Evolutionary conservation across 2,888 invertebrate species (phyloP), one percentile per base, ranked within the genome.

Genomic region (Habrosyne pyritoides): DNA sequence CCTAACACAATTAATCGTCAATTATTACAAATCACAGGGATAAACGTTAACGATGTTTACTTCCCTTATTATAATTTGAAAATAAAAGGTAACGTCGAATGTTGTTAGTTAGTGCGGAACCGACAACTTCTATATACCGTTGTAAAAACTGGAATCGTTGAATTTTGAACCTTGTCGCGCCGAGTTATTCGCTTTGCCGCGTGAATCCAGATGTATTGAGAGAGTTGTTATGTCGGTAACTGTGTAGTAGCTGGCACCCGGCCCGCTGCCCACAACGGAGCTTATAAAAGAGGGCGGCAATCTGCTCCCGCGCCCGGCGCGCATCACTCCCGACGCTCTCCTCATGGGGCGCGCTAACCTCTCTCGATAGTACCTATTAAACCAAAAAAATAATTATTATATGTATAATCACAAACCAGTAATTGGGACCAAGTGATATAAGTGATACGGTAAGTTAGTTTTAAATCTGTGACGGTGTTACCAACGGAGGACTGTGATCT

Each of bases 311-410:
- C 88, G 91, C 90, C 85, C 91, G 89, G 83, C 87, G 86, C 90
- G 87, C 79, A 83, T 77, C 90, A 89, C 81, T 83, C 83, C 79
- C 79, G 77, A 82, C 83, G 82, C 90, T 81, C 75, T 88, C 89
- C 92, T 85, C 89, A 92, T 92, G 92, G 92, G 88, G 91, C 90
- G 91, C 91, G 87, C 91, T 81, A 87, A 89, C 81, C 84, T 84
- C 81, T 77, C 80, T 80, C 88, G 88, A 90, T 90, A 91, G 84
- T 85, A 81, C 80, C 78, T 76, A 84, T 73, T 76, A 75, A 75
- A 79, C 71, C 73, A 83, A 77, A 69, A 83, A 79, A 79, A 80
- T 83, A 81, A 81, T 75, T 79, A 80, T 79, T 79, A 70, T 78
- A 84, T 85, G 82, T 82, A 83, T 83, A 71, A 70, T 63, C 63